Evolutionary conservation across 2,797 vertebrate genomes (phyloP), one percentile per base, ranked within the genome.

Genomic region (Sphenodon punctatus): DNA sequence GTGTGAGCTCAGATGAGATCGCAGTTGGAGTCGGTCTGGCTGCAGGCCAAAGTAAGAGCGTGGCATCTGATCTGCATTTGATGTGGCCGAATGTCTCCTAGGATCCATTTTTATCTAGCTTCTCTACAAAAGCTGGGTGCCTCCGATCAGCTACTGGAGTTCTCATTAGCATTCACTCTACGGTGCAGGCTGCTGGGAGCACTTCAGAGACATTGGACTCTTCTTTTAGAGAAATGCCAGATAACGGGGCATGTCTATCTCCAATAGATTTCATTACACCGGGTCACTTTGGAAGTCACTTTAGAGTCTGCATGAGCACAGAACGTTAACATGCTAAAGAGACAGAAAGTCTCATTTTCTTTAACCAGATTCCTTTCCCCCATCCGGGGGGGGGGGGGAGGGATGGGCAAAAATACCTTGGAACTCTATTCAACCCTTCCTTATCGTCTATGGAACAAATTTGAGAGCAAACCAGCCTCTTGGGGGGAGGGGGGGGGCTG

Each of bases 1-100:
- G 89, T 34, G 72, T 2, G 4, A 77, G 80, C 55, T 79, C 63
- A 80, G 82, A 89, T 75, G 87, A 86, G 68, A 85, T 92, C 80
- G 75, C 66, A 71, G 72, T n/a, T 75, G 0, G 1, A 84, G 78
- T 85, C 19, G 75, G 65, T 11, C 41, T 15, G 75, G 78, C 49
- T 11, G 6, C 49, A 73, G 66, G 32, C 78, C 78, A 83, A 71
- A 85, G 80, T 1, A 34, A 45, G 27, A 70, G 74, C 13, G 19
- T 89, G 74, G 73, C 85, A 80, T 67, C 71, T 89, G 71, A 68
- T 75, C 32, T 68, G 78, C 4, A 0, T 63, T 17, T 27, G 30
- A 80, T 75, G 66, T 23, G 71, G 63, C 27, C 89, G 64, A 0
- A 11, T 78, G 39, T 14, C 53, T 15, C 32, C 0, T 0, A 23